Evolutionary conservation across 2,113 vertebrate species (phyloP).

Genomic region (Grus americana): DNA sequence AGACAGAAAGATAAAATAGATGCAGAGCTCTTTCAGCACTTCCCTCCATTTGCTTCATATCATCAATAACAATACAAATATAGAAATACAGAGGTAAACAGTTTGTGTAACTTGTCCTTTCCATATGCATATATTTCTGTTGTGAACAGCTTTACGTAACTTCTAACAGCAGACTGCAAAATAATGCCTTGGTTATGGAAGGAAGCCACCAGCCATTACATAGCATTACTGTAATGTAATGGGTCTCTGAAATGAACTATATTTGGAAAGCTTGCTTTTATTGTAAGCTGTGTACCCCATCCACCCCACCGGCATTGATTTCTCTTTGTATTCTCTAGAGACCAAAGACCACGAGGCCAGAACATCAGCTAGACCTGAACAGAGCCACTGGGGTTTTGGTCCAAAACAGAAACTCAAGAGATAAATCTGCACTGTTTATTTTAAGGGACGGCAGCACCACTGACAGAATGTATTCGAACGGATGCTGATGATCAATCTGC

Average conservation of each 20-base stretch:
- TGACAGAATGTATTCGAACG: background rate
- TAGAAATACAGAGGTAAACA: background rate
- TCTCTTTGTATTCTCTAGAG: background rate
- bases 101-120: constrained; percentile 5
- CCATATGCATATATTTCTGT: background rate
- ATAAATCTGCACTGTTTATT: background rate
- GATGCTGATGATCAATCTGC: background rate
- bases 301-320: background rate
- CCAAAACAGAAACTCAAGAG: background rate
- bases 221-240: constrained; percentile 24
- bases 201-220: constrained; percentile 22
- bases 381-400: background rate
- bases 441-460: background rate
- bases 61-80: constrained; percentile 39
- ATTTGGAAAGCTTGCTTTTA: constrained; percentile 6
- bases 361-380: background rate
- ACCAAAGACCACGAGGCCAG: background rate
- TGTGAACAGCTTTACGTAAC: background rate
- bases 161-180: background rate
- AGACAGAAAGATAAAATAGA: constrained; percentile 48
- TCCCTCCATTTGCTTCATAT: constrained; percentile 2
- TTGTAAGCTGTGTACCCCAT: background rate
- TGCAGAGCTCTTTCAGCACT: background rate
- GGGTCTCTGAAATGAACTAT: background rate
- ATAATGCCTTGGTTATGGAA: background rate